Evolutionary conservation across 2,888 invertebrate species (phyloP), one percentile per base, ranked within the genome.

Genomic region (Halictus ligatus): DNA sequence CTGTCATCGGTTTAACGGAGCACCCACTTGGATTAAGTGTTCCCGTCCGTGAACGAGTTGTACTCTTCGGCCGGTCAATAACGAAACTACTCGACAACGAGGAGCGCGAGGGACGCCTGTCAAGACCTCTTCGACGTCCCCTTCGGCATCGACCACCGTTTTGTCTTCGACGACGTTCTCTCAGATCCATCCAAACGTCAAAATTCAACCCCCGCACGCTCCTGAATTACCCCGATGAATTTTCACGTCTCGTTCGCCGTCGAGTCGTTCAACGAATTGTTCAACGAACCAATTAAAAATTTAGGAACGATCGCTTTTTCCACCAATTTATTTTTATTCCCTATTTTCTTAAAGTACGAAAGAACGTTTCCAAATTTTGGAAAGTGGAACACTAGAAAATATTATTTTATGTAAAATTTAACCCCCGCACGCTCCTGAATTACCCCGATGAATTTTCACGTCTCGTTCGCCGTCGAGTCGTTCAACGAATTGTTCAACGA

Each of bases 1-100:
- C 92, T 94, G 94, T 94, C 94, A 93, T 88, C 92, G 88, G 85
- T 93, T 93, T 94, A 94, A 94, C 92, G 93, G 93, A 94, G 94
- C 92, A 93, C 93, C 77, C 92, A 93, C 93, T 94, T 91, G 92
- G 92, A 94, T 94, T 92, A 93, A 94, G 93, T 93, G 93, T 92
- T 93, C 92, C 90, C 91, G 85, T 90, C 89, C 85, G 88, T 83
- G 85, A 89, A 89, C 87, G 91, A 92, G 92, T 90, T 91, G 92
- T 84, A 92, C 92, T 92, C 90, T 90, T 91, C 91, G 90, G 74
- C 86, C 89, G 89, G 91, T 90, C 90, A 88, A 91, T 90, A 89
- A 81, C 85, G 85, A 78, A 64, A 80, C 86, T 87, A 81, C 85
- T 84, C 40, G 79, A 78, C 43, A 72, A 73, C 80, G 72, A 73